Base-by-base conservation (phyloP, 2,888 invertebrate species). In the Agonopterix heracliana region DNA sequence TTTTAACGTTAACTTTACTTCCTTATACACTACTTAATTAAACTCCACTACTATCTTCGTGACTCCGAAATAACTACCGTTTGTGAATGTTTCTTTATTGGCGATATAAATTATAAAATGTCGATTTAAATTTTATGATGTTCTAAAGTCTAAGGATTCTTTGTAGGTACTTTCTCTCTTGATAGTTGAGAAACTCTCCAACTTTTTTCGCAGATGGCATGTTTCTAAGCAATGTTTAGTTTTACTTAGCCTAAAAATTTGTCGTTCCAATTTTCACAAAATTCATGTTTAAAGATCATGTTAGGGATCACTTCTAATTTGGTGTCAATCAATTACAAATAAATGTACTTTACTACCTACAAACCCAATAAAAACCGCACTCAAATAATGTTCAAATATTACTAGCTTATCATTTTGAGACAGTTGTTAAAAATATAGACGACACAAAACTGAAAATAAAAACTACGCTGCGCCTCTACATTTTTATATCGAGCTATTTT, bases 131-230 rank as follows among this genome's bases (percentile, higher is more conserved):
- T 50, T 51, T 57, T 58, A 60, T 53, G 52, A 61, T 56, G 46
- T 61, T 45, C 53, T 48, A 48, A 45, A 36, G 35, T 59, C 54
- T 54, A 56, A 61, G 63, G 65, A 64, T 62, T 57, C 59, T 51
- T 57, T 59, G 54, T 51, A 59, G 64, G n/a, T 26, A 26, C 81
- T 84, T 84, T 84, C 81, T 68, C 78, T 68, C n/a, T 63, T 66
- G 66, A 57, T 62, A 62, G 55, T 63, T 58, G 57, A 41, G 54
- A 73, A 68, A 73, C 71, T 72, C 66, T 78, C 26, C 26, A 75
- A 77, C 77, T 71, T 68, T 71, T 79, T 80, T 79, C 74, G 65
- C 74, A 61, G 55, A 55, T 47, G 59, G 56, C 64, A 65, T 60
- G 60, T 44, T 67, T 68, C 66, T 71, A 71, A 71, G 61, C 67